A percentile compares a stretch with the other conserved stretches of the same genome.
phyloP scores from a whole-genome alignment of 2,113 vertebrate genomes.

The Apeltes quadracus region DNA sequence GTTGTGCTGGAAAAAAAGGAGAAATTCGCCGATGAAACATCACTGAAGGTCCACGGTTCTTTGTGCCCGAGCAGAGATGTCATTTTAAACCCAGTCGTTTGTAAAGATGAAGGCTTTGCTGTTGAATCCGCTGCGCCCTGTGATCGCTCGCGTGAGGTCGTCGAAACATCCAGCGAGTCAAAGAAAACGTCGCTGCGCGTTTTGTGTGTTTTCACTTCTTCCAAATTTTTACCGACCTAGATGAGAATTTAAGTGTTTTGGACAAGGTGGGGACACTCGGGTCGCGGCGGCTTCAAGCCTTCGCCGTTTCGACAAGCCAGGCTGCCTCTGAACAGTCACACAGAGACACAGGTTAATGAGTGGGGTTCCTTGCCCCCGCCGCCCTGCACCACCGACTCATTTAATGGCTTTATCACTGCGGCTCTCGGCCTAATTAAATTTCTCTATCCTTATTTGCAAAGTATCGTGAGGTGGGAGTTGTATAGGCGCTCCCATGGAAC shows the following conservation, averaged over 20 bases:
- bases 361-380: constrained; percentile 65
- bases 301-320: constrained; percentile 51
- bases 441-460: constrained; percentile 78
- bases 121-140: neutral
- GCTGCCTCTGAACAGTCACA: too few species aligned
- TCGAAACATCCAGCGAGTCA: neutral
- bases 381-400: constrained; percentile 70
- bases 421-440: constrained; percentile 78
- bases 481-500: constrained; percentile 65
- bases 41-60: neutral
- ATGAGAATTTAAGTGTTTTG: constrained; percentile 66
- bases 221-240: too few species aligned
- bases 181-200: neutral
- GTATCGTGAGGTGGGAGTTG: constrained; percentile 68
- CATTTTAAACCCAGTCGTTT: constrained; percentile 15
- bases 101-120: neutral
- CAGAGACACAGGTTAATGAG: constrained; percentile 78
- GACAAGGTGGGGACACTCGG: constrained; percentile 64
- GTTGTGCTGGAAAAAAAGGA: constrained; percentile 1
- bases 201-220: constrained; percentile 42
- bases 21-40: neutral
- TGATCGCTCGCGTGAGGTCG: neutral
- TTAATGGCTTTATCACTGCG: constrained; percentile 77
- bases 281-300: constrained; percentile 53
- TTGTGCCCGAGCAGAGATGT: neutral